Conservation (phyloP, 2,888 invertebrate species). For the Pasiphila rectangulata region DNA sequence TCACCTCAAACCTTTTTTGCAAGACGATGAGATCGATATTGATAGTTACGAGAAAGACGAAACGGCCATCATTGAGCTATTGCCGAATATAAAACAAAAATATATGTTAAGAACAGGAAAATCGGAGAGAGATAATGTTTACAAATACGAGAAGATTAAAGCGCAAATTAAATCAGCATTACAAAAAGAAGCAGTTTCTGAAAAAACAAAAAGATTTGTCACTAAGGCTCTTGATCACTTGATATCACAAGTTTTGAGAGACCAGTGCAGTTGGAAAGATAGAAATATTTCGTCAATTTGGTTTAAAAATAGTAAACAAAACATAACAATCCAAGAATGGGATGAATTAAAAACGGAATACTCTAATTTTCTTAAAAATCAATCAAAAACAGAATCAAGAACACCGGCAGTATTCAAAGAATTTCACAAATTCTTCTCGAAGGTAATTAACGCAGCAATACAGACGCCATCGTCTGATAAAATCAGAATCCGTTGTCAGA, state of each 20-base stretch:
- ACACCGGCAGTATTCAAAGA: slow-evolving; percentile 14
- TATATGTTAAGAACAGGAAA: neutral
- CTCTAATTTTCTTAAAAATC: neutral
- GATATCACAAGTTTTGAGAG: slow-evolving; percentile 45
- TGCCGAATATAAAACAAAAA: slow-evolving; percentile 29
- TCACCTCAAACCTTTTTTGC: slow-evolving; percentile 44
- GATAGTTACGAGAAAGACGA: slow-evolving; percentile 33
- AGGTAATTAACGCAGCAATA: slow-evolving; percentile 39
- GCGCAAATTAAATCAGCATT: slow-evolving; percentile 46
- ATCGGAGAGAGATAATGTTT: too few relatives aligned
- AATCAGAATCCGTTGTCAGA: slow-evolving; percentile 47
- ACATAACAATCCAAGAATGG: slow-evolving; percentile 35
- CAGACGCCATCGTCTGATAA: slow-evolving; percentile 36
- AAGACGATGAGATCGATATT: slow-evolving; percentile 42
- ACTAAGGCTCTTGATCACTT: slow-evolving; percentile 52
- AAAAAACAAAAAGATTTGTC: slow-evolving; percentile 46
- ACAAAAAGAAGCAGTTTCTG: slow-evolving; percentile 46
- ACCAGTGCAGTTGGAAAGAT: slow-evolving; percentile 39
- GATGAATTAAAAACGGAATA: slow-evolving; percentile 30
- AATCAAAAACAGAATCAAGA: neutral
- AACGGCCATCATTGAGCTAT: slow-evolving; percentile 55
- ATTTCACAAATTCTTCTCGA: slow-evolving; percentile 42
- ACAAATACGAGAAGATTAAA: slow-evolving; percentile 51
- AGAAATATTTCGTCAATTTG: neutral
- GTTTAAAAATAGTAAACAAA: slow-evolving; percentile 16